Percentiles rank a stretch among this genome's conserved stretches.
These are phyloP conservation scores for Palythoa heliodiscus DNA, from an alignment of 92 coral and sea anemone genomes.

Conservation along the genomic window DNA sequence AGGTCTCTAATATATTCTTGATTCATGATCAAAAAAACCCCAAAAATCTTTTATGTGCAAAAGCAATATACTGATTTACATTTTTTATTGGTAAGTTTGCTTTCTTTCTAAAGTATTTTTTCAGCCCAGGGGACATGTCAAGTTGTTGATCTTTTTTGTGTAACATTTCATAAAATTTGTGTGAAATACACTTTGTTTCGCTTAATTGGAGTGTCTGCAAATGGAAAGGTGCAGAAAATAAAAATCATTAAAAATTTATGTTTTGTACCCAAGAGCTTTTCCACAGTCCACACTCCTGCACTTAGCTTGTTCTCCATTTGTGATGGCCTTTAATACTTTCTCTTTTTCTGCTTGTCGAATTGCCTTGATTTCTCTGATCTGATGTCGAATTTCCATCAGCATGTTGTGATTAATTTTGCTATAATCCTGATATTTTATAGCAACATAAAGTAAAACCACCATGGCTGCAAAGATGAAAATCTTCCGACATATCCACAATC, in stretches of 20 bases:
- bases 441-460: slow-evolving; percentile 59
- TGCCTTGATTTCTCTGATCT: slow-evolving; percentile 69
- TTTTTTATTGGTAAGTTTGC: no score
- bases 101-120: no score
- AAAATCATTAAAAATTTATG: not conserved
- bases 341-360: slow-evolving; percentile 64
- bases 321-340: slow-evolving; percentile 66
- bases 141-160: no score
- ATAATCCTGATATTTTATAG: slow-evolving; percentile 85
- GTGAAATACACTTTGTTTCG: no score
- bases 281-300: not conserved
- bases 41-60: no score
- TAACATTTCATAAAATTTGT: no score
- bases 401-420: slow-evolving; percentile 82
- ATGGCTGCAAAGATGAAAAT: slow-evolving; percentile 65
- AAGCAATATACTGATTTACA: no score
- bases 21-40: no score
- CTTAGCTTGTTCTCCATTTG: slow-evolving; percentile 57
- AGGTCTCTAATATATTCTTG: no score
- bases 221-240: no score
- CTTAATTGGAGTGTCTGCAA: no score
- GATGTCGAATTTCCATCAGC: slow-evolving; percentile 84
- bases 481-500: slow-evolving; percentile 88
- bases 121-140: no score
- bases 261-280: not conserved